Evolutionary conservation across 2,797 vertebrate genomes (phyloP).

Genomic region (Alca torda): DNA sequence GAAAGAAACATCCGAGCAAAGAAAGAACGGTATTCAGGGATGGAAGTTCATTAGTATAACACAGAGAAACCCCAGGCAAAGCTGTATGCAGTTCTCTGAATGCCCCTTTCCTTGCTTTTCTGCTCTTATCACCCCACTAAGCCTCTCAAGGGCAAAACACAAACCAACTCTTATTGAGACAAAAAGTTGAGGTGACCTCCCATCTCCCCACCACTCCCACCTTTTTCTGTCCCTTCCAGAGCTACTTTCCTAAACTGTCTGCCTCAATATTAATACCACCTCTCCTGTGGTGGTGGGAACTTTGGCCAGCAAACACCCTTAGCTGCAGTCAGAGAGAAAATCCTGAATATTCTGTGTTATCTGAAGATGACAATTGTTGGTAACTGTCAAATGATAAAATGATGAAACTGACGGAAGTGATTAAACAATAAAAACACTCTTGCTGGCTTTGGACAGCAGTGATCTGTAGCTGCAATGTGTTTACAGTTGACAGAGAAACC

Average conservation of each 20-base stretch:
- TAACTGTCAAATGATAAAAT: background rate
- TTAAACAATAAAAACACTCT: background rate
- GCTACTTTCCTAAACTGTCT: background rate
- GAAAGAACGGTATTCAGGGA: background rate
- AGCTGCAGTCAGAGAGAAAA: background rate
- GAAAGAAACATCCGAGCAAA: background rate
- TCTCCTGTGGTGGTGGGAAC: accelerated
- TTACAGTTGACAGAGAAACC: background rate
- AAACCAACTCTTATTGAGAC: background rate
- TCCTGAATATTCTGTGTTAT: background rate
- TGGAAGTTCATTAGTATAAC: background rate
- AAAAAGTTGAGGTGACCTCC: background rate
- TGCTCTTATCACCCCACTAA: background rate
- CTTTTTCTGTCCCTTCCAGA: background rate
- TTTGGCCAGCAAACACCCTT: background rate
- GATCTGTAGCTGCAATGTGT: background rate
- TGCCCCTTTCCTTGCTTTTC: background rate
- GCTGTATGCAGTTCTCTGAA: background rate
- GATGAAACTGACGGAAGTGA: background rate
- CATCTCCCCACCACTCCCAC: background rate
- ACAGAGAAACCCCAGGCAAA: background rate
- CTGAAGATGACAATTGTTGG: background rate
- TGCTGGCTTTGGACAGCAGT: background rate
- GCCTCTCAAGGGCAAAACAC: background rate
- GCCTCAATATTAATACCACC: background rate